These are phyloP conservation scores for Mohoua ochrocephala DNA, from an alignment of 2,113 vertebrate genomes.

Conservation along the genomic window DNA sequence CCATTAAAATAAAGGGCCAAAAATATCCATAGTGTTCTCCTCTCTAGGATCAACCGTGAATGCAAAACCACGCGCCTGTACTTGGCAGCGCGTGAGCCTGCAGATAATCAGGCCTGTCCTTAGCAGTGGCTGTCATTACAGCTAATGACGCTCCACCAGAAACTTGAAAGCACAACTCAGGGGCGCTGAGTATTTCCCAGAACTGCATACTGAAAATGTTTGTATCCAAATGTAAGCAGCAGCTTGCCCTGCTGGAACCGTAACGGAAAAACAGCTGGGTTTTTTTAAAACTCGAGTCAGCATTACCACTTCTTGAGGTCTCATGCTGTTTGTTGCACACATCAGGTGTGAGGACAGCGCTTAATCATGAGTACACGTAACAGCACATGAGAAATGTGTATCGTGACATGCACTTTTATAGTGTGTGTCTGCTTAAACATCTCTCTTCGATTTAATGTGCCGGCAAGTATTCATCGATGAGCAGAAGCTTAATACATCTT, in stretches of 20 bases:
- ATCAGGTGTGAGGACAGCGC: background rate
- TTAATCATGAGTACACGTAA: background rate
- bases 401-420: background rate
- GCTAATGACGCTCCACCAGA: background rate
- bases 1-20: constrained; percentile 4
- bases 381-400: background rate
- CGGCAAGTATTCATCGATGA: background rate
- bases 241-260: background rate
- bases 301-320: background rate
- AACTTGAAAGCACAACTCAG: background rate
- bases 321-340: background rate
- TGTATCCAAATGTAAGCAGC: background rate
- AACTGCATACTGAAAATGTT: background rate
- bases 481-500: background rate
- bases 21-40: background rate
- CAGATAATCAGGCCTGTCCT: constrained; percentile 6
- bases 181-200: background rate
- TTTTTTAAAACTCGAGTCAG: background rate
- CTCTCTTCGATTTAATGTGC: background rate
- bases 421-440: background rate
- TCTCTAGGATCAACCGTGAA: background rate
- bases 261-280: background rate
- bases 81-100: background rate
- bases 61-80: background rate
- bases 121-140: constrained; percentile 15